These are phyloP conservation scores for Brachionus paranguensis DNA, from an alignment of 1,140 invertebrate species.

Conservation along the genomic window DNA sequence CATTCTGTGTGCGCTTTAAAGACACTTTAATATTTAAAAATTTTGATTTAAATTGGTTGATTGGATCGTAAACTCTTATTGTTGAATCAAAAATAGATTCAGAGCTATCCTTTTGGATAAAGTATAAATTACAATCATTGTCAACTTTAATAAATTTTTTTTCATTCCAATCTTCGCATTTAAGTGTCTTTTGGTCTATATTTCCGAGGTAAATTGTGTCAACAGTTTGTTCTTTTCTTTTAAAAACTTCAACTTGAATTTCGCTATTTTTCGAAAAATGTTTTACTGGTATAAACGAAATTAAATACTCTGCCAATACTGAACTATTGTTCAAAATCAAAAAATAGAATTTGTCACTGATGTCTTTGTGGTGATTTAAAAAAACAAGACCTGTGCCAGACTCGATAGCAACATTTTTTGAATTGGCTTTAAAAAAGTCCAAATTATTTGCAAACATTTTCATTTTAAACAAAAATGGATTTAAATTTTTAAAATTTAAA, in stretches of 20 bases:
- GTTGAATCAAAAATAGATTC: not conserved
- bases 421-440: not conserved
- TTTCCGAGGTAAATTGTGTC: not conserved
- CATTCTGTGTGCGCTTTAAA: not conserved
- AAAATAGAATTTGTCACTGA: not conserved
- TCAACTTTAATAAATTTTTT: not conserved
- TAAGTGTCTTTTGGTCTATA: not conserved
- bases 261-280: not conserved
- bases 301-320: not conserved
- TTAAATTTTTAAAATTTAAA: conserved; percentile 2
- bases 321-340: conserved; percentile 2
- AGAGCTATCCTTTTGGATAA: not conserved
- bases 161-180: not conserved
- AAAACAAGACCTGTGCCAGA: not conserved
- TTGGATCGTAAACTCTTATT: not conserved
- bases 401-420: not conserved
- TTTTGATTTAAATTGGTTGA: not conserved
- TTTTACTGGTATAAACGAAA: not conserved
- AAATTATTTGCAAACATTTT: not conserved
- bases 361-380: not conserved
- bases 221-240: not conserved
- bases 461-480: not conserved
- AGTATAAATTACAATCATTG: not conserved
- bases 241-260: not conserved
- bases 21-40: not conserved